Conservation (phyloP, 2,797 vertebrate species). For the Trematomus bernacchii region DNA sequence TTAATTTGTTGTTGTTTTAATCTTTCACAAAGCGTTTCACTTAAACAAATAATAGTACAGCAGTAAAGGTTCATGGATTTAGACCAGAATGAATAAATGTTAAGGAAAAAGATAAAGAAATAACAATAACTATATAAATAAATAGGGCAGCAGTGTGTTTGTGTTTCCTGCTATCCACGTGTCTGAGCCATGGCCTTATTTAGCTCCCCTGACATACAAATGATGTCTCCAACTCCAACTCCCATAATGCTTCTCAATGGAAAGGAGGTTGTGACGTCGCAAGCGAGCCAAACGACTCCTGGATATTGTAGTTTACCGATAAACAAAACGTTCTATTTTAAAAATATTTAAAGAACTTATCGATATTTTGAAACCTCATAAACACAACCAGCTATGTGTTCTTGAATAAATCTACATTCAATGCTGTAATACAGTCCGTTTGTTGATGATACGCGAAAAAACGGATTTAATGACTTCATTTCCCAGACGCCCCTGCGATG, state of each 20-base stretch:
- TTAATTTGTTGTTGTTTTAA: not conserved
- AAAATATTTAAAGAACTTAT: accelerated
- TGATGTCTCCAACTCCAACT: slow-evolving; percentile 69
- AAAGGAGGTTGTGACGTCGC: slow-evolving; percentile 17
- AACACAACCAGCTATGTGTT: accelerated
- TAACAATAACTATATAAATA: not conserved
- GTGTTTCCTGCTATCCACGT: slow-evolving; percentile 73
- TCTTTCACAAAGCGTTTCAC: not conserved
- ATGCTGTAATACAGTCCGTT: accelerated
- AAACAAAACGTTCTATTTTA: accelerated
- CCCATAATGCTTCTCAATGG: slow-evolving; percentile 39
- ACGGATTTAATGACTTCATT: not conserved
- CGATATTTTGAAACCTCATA: accelerated
- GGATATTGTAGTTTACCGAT: slow-evolving; percentile 72
- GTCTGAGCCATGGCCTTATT: slow-evolving; percentile 69
- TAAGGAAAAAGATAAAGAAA: not conserved
- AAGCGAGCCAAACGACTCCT: accelerated
- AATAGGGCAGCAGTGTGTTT: too few species aligned
- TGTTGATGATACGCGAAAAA: accelerated
- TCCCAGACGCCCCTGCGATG: not conserved
- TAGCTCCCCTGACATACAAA: slow-evolving; percentile 54
- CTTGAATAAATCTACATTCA: accelerated
- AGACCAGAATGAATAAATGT: not conserved
- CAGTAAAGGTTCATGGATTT: not conserved
- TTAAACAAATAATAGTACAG: not conserved